Percentiles rank a stretch among this genome's conserved stretches.
These are phyloP conservation scores for Chrysaora quinquecirrha DNA, from an alignment of 30 jellyfish, hydroid and myxozoan species.

Conservation along the genomic window DNA sequence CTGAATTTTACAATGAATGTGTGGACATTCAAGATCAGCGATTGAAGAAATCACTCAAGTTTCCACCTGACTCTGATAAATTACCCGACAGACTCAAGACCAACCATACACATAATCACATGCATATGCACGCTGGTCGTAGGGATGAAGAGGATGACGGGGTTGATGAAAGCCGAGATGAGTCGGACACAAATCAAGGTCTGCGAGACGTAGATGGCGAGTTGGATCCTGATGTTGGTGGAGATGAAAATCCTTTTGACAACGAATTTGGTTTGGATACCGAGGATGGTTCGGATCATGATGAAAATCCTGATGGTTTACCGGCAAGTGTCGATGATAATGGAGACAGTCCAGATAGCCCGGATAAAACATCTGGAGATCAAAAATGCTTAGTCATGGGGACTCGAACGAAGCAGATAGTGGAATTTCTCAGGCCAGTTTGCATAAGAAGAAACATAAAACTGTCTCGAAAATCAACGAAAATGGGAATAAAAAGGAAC, in stretches of 20 bases:
- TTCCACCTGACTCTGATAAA: slow-evolving; percentile 62
- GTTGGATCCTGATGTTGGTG: too few species aligned
- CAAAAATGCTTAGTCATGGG: too few species aligned
- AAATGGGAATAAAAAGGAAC: not conserved
- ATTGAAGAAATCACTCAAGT: slow-evolving; percentile 17
- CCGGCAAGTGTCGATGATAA: too few species aligned
- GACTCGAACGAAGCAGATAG: too few species aligned
- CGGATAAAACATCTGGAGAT: too few species aligned
- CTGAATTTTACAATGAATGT: slow-evolving; percentile 21
- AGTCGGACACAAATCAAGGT: not conserved
- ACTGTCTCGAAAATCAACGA: not conserved
- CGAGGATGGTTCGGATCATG: slow-evolving; percentile 1
- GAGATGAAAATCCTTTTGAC: too few species aligned
- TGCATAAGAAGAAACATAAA: too few species aligned
- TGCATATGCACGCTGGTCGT: slow-evolving; percentile 29
- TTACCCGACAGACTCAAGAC: slow-evolving; percentile 46
- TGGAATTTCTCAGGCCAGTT: too few species aligned
- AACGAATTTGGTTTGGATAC: too few species aligned
- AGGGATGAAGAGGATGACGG: slow-evolving; percentile 12
- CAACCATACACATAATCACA: slow-evolving; percentile 25
- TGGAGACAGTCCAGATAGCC: too few species aligned
- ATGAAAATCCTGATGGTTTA: slow-evolving; percentile 17
- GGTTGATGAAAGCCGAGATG: not conserved
- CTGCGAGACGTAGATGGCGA: too few species aligned
- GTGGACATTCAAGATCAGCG: slow-evolving; percentile 18